A percentile compares a stretch with the other conserved stretches of the same genome.
phyloP scores from a whole-genome alignment of 2,113 vertebrate genomes.

The Rhipidura dahli region DNA sequence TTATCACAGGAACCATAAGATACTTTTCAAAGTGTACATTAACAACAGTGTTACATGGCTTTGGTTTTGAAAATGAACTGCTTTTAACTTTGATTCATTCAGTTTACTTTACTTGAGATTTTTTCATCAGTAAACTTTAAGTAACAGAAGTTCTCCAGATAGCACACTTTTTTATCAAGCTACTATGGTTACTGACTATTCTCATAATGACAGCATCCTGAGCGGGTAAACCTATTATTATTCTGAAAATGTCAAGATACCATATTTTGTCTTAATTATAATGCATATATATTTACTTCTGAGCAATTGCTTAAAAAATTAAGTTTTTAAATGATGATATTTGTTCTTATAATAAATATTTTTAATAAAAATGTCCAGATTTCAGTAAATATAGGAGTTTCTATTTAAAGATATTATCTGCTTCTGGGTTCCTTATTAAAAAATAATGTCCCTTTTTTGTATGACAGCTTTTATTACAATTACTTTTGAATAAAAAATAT shows the following conservation, averaged over 20 bases:
- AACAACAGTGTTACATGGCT: not conserved
- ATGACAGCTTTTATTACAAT: not conserved
- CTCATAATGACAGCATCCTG: not conserved
- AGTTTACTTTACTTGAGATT: not conserved
- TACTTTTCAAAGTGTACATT: not conserved
- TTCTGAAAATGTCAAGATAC: not conserved
- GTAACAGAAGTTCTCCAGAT: not conserved
- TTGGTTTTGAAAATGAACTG: not conserved
- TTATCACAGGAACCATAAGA: not conserved
- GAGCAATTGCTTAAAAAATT: not conserved
- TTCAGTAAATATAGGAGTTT: not conserved
- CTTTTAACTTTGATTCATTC: not conserved
- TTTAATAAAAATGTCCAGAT: not conserved
- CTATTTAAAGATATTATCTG: not conserved
- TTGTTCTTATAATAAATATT: not conserved
- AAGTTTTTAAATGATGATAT: rapidly evolving
- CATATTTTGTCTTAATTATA: not conserved
- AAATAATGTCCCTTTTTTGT: not conserved
- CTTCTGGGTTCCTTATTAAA: not conserved
- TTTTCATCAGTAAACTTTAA: not conserved
- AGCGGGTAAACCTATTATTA: not conserved
- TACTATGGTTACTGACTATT: not conserved
- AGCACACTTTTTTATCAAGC: not conserved
- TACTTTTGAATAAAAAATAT: not conserved
- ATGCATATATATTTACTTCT: not conserved